Evolutionary conservation across 2,888 invertebrate species (phyloP).

Genomic region (Ormyrus pomaceus): DNA sequence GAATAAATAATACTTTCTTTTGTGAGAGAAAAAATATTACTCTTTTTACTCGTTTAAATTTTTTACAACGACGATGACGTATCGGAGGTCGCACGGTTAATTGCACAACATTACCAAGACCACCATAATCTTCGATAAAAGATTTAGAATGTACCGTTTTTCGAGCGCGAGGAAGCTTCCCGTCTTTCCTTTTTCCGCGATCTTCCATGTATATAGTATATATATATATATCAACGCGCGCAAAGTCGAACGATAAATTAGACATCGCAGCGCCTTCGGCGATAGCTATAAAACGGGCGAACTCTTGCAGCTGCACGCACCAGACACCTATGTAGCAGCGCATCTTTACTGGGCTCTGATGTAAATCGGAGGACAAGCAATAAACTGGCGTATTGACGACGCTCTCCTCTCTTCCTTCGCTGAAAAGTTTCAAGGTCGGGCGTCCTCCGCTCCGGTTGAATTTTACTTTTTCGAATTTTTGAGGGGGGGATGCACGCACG

Average conservation of each 20-base stretch:
- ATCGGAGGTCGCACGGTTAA: too few species aligned
- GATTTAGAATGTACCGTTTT: background rate
- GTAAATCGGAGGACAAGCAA: conserved; percentile 37
- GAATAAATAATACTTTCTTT: too few species aligned
- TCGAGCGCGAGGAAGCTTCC: background rate
- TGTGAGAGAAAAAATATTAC: too few species aligned
- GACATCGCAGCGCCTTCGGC: conserved; percentile 42
- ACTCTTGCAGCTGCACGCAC: background rate
- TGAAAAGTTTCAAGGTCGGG: conserved; percentile 31
- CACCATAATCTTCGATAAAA: too few species aligned
- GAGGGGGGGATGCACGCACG: background rate
- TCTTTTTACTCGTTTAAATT: too few species aligned
- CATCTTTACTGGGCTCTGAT: conserved; percentile 6
- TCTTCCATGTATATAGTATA: background rate
- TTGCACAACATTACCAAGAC: too few species aligned
- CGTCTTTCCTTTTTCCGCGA: background rate
- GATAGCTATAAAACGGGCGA: conserved; percentile 20
- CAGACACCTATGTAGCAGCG: background rate
- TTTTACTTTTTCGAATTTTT: background rate
- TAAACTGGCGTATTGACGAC: conserved; percentile 47
- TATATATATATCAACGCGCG: background rate
- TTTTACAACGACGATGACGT: too few species aligned
- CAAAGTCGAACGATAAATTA: conserved; percentile 45
- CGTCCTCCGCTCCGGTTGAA: background rate
- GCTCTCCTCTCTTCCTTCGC: conserved; percentile 16